These are phyloP conservation scores for Myotis myotis DNA, from an alignment of 2,797 vertebrate species.

Conservation along the genomic window DNA sequence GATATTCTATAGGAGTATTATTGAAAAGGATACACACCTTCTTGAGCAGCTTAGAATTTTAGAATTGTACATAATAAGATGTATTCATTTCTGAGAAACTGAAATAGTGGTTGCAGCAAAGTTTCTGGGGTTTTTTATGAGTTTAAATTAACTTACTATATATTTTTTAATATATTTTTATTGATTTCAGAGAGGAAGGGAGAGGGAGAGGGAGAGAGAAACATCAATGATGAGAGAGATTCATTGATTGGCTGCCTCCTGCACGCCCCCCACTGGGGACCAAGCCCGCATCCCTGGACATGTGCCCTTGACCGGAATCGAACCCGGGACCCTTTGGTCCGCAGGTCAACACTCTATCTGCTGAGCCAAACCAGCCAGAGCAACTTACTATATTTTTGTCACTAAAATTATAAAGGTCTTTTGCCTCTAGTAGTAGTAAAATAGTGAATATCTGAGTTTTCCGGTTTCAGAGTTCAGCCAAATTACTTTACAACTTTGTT, in stretches of 20 bases:
- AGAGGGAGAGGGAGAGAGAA: too few species aligned
- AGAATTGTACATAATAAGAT: background rate
- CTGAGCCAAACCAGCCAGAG: too few species aligned
- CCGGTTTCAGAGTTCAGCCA: background rate
- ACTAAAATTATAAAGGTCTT: background rate
- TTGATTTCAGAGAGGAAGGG: too few species aligned
- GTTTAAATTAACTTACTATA: background rate
- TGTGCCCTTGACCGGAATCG: too few species aligned
- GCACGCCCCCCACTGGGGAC: too few species aligned
- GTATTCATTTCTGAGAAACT: background rate
- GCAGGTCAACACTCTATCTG: too few species aligned
- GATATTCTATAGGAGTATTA: background rate
- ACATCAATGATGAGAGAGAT: too few species aligned
- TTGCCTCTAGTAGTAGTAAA: background rate
- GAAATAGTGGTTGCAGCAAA: slow-evolving; percentile 9
- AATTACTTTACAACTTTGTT: background rate
- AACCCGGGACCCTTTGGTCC: too few species aligned
- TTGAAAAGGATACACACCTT: background rate
- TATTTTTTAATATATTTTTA: too few species aligned
- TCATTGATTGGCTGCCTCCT: too few species aligned
- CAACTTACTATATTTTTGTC: background rate
- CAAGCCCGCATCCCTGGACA: too few species aligned
- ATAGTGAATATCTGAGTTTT: background rate
- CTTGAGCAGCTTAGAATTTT: background rate
- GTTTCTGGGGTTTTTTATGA: background rate